Conservation (phyloP, 1,140 invertebrate genomes). For the Saccostrea cuccullata region DNA sequence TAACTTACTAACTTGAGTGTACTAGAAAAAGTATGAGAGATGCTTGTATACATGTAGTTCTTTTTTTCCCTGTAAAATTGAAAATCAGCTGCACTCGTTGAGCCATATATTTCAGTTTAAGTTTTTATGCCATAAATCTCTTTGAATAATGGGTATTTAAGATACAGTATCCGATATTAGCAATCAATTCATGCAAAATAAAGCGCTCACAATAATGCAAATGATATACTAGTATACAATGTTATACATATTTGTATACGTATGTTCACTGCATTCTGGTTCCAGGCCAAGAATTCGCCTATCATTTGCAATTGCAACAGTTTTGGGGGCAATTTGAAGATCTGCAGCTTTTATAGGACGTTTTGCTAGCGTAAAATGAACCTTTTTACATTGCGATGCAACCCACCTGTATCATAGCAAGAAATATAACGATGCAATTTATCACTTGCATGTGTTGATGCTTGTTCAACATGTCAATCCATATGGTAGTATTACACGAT, state of each 20-base stretch:
- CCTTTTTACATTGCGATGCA: background rate
- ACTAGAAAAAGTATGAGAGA: background rate
- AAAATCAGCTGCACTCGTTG: too few species aligned
- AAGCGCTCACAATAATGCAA: too few species aligned
- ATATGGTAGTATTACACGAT: background rate
- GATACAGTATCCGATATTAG: too few species aligned
- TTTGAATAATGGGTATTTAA: too few species aligned
- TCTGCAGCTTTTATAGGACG: background rate
- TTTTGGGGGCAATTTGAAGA: background rate
- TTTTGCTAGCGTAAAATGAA: background rate
- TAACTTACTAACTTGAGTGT: background rate
- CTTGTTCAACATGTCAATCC: background rate
- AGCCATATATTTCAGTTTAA: too few species aligned
- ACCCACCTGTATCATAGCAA: background rate
- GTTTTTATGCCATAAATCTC: too few species aligned
- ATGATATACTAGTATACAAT: too few species aligned
- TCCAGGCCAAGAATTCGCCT: background rate
- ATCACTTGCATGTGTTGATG: background rate
- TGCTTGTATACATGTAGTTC: too few species aligned
- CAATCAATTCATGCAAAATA: too few species aligned
- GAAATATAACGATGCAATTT: background rate
- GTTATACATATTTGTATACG: too few species aligned
- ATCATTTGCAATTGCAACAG: background rate
- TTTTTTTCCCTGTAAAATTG: too few species aligned
- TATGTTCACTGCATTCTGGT: background rate